Base-by-base conservation (phyloP, 2,888 invertebrate genomes). In the Diarsia mendica region DNA sequence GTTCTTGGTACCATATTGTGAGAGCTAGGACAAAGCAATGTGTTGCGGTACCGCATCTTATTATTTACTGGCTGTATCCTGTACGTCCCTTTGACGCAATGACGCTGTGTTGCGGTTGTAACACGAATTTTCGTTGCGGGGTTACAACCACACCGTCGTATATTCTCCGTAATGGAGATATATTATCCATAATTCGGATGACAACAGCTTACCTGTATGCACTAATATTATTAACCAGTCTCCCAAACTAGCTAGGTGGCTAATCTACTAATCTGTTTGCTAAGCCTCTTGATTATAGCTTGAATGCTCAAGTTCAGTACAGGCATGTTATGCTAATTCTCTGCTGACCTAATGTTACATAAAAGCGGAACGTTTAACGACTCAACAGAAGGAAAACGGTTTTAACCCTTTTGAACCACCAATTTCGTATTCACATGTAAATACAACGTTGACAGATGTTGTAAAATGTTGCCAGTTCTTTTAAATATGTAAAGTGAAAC, bases 201-300 rank as follows among this genome's bases (percentile, higher is more conserved):
- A 55, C 44, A 61, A 55, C 20, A 67, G 63, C 44, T 74, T 75
- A 9, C 39, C 49, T 33, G 53, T 75, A 33, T 60, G 48, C 51
- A 72, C 65, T 60, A 72, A 79, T 77, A 64, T 49, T 80, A 66
- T 61, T 74, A 75, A 74, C 74, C 20, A 49, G 20, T 23, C 61
- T 46, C 28, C 20, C 53, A 74, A 53, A 72, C 58, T n/a, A 28
- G n/a, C 20, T n/a, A 75, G 48, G 11, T 44, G 20, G 28, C 13
- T 74, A 44, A 78, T 55, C 48, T 20, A 48, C 3, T 79, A 76
- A 76, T 66, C 58, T 65, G 51, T 74, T 66, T 15, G 15, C 28
- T 44, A 49, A 75, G 80, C 61, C n/a, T 58, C 18, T 33, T 64
- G 23, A 51, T 44, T 23, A 51, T 49, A 28, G 18, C 28, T 28